These are phyloP conservation scores for Muntiacus reevesi DNA, from an alignment of 2,113 vertebrate species.

Conservation along the genomic window DNA sequence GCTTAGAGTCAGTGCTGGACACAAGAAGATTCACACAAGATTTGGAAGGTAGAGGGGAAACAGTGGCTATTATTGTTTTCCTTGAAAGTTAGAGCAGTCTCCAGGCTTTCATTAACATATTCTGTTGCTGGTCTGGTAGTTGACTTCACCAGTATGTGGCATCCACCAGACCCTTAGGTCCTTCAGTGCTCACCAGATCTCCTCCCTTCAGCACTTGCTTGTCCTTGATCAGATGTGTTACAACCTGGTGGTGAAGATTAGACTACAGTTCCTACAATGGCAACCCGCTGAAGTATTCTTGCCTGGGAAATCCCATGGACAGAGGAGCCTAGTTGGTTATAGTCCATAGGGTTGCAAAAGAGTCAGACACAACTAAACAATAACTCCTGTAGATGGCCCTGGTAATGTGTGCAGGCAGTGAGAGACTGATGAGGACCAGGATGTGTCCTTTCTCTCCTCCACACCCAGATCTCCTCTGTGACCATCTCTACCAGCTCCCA, in stretches of 20 bases:
- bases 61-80: background rate
- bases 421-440: background rate
- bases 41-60: background rate
- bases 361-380: background rate
- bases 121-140: background rate
- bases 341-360: background rate
- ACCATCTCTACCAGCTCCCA: background rate
- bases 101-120: too few relatives aligned
- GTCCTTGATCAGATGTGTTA: background rate
- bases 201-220: too few relatives aligned
- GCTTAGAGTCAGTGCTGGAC: background rate
- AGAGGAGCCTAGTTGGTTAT: background rate
- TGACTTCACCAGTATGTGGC: background rate
- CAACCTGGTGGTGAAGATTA: background rate
- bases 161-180: background rate
- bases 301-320: background rate
- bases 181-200: background rate
- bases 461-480: background rate
- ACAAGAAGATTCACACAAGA: background rate
- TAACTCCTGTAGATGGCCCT: accelerated
- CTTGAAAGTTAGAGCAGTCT: background rate
- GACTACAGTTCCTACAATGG: background rate
- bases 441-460: background rate
- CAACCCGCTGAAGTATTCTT: background rate
- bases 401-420: accelerated